Evolutionary conservation across 2,113 vertebrate genomes (phyloP).

Genomic region (Hemibagrus wyckioides): DNA sequence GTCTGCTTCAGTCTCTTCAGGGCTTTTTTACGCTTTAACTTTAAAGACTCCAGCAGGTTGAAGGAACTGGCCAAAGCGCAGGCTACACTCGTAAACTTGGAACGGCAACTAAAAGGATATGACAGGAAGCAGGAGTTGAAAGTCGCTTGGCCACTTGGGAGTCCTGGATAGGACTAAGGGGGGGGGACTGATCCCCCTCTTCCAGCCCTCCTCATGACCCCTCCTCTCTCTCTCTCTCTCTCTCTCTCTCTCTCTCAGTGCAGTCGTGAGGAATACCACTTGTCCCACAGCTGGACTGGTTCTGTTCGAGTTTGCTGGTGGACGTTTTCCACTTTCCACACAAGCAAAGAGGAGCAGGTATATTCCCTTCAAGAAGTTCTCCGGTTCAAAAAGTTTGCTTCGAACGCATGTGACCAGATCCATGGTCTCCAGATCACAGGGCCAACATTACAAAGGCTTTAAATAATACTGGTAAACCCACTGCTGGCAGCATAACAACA

Average conservation of each 20-base stretch:
- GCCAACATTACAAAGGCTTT: slow-evolving; percentile 3
- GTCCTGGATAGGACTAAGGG: slow-evolving; percentile 55
- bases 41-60: slow-evolving; percentile 15
- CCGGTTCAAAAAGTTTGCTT: not conserved
- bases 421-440: not conserved
- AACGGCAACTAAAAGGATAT: slow-evolving; percentile 56
- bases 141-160: slow-evolving; percentile 67
- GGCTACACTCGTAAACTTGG: slow-evolving; percentile 1
- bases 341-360: not conserved
- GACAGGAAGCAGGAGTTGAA: slow-evolving; percentile 64
- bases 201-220: slow-evolving; percentile 45
- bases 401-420: not conserved
- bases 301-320: not conserved
- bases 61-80: not conserved
- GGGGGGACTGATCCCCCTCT: slow-evolving; percentile 54
- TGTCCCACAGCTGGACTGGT: slow-evolving; percentile 67
- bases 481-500: not conserved
- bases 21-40: not conserved
- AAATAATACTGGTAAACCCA: slow-evolving; percentile 19
- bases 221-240: slow-evolving; percentile 38
- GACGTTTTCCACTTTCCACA: not conserved
- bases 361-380: not conserved
- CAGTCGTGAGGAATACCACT: slow-evolving; percentile 70
- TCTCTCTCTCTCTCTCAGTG: slow-evolving; percentile 31
- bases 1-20: slow-evolving; percentile 5